phyloP scores from a whole-genome alignment of 2,888 invertebrate species.

The Creontiades dilutus region DNA sequence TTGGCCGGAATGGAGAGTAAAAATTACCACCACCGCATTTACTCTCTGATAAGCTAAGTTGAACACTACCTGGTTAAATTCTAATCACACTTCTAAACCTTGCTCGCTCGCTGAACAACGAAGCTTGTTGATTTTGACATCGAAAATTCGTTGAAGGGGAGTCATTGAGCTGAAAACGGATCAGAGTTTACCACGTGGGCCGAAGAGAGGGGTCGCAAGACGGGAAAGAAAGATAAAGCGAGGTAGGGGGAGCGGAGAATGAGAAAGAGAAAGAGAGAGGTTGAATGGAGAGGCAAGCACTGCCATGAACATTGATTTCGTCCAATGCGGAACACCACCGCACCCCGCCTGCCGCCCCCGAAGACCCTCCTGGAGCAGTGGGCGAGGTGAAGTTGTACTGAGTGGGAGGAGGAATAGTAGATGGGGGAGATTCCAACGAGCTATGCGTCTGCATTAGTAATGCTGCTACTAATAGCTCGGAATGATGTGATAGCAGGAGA shows the following conservation, averaged over 20 bases:
- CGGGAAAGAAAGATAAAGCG: conserved; percentile 63
- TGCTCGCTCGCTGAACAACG: too few species aligned
- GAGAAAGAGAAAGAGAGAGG: conserved; percentile 50
- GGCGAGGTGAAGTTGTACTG: conserved; percentile 20
- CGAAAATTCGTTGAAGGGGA: conserved; percentile 9
- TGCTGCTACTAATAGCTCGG: conserved; percentile 14
- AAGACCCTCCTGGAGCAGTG: background rate
- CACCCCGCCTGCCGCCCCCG: background rate
- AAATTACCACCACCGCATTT: too few species aligned
- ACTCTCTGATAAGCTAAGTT: too few species aligned
- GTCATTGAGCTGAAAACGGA: conserved; percentile 20
- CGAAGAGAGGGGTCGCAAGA: conserved; percentile 30
- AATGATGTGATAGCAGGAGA: background rate
- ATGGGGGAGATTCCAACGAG: background rate
- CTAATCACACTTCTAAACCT: too few species aligned
- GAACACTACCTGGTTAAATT: too few species aligned
- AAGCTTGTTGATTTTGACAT: background rate
- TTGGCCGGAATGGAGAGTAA: too few species aligned
- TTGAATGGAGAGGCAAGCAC: conserved; percentile 65
- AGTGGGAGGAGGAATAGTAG: background rate
- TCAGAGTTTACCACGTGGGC: conserved; percentile 50
- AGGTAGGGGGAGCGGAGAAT: conserved; percentile 1
- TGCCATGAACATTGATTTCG: conserved; percentile 71
- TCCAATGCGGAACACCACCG: conserved; percentile 67
- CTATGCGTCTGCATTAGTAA: conserved; percentile 25